phyloP scores from a whole-genome alignment of 1,140 invertebrate genomes.

The Calliopsis andreniformis region DNA sequence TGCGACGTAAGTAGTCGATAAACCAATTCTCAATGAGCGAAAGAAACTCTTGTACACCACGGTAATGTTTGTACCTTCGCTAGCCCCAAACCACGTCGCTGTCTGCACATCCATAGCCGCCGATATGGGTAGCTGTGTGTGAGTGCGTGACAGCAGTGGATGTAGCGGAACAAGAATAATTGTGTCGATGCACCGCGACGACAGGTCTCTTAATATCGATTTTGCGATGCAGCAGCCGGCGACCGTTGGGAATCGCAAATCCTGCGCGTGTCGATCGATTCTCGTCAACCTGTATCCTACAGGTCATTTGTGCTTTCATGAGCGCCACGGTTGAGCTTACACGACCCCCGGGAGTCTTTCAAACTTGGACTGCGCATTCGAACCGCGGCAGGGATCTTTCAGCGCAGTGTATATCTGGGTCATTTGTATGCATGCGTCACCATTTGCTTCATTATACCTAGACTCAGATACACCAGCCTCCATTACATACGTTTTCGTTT shows the following conservation, averaged over 20 bases:
- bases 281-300: conserved; percentile 34
- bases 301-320: conserved; percentile 57
- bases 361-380: conserved; percentile 47
- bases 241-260: conserved; percentile 30
- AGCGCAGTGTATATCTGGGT: conserved; percentile 21
- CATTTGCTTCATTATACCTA: conserved; percentile 47
- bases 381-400: conserved; percentile 37
- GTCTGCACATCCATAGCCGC: background rate
- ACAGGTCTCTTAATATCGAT: conserved; percentile 52
- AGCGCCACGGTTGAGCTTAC: conserved; percentile 47
- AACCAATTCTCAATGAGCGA: conserved; percentile 73
- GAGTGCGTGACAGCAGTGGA: conserved; percentile 18
- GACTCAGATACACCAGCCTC: conserved; percentile 2
- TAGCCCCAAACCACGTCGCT: background rate
- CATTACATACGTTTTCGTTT: conserved; percentile 8
- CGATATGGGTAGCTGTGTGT: background rate
- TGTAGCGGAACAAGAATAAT: conserved; percentile 17
- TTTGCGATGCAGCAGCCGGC: background rate
- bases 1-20: conserved; percentile 73
- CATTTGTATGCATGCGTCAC: conserved; percentile 50
- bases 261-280: conserved; percentile 57
- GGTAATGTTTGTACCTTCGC: conserved; percentile 52
- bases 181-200: background rate
- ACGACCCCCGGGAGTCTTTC: conserved; percentile 55
- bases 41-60: conserved; percentile 59